Percentiles rank a stretch among this genome's conserved stretches.
Evolutionary conservation across 2,113 vertebrate genomes (phyloP).

Genomic region (Hypocryptadius cinnamomeus): DNA sequence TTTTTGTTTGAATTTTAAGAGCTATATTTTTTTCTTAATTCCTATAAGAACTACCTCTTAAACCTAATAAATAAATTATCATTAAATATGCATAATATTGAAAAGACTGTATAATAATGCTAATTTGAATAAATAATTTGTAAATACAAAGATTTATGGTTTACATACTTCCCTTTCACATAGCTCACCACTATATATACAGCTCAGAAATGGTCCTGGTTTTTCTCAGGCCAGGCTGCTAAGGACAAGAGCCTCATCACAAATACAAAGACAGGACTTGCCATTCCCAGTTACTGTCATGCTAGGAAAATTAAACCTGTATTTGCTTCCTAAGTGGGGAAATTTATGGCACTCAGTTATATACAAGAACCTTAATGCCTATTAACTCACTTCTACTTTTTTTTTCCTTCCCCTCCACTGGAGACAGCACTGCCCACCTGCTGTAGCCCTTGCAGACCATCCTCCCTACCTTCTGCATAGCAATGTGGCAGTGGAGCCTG

Average conservation of each 20-base stretch:
- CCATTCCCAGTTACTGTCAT: background rate
- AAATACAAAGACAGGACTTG: background rate
- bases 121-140: background rate
- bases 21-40: background rate
- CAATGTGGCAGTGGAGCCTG: accelerated
- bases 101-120: background rate
- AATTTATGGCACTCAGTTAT: background rate
- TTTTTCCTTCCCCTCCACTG: background rate
- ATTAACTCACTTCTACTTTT: background rate
- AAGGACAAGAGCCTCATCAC: background rate
- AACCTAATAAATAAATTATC: background rate
- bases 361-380: background rate
- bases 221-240: background rate
- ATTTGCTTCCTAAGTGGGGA: background rate
- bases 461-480: background rate
- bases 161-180: accelerated
- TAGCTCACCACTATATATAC: background rate
- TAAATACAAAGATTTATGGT: background rate
- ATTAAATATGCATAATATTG: background rate
- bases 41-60: background rate
- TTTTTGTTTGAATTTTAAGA: background rate
- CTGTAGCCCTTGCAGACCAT: accelerated
- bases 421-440: background rate
- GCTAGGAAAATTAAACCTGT: background rate
- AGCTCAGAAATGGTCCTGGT: background rate